Conservation (phyloP, 2,797 vertebrate species). For the Coccyzus lansbergi region DNA sequence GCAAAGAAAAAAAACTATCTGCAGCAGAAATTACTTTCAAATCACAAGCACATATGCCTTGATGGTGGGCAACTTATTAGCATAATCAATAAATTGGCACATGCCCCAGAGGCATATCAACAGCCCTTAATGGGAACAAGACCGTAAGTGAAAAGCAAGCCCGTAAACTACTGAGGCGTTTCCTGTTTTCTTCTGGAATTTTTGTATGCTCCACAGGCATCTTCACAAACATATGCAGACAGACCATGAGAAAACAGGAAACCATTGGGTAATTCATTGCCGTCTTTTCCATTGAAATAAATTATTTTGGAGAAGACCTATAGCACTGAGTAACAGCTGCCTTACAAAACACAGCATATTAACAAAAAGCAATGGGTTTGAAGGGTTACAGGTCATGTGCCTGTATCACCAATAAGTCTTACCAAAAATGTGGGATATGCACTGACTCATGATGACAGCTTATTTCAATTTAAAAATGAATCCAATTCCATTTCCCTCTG, state of each 20-base stretch:
- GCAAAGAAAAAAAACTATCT: background rate
- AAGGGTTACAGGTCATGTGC: background rate
- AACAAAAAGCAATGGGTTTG: background rate
- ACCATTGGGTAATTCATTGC: background rate
- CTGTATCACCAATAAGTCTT: background rate
- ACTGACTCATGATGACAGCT: background rate
- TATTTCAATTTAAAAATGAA: background rate
- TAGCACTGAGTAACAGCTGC: background rate
- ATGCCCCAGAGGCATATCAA: background rate
- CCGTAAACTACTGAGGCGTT: background rate
- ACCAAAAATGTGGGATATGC: background rate
- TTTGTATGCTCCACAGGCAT: background rate
- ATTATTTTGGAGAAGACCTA: background rate
- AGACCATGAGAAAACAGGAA: background rate
- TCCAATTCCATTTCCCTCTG: background rate
- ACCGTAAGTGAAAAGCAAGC: background rate
- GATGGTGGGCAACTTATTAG: background rate
- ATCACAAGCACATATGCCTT: background rate
- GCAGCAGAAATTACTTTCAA: background rate
- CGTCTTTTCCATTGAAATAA: background rate
- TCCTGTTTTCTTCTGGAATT: slow-evolving; percentile 13
- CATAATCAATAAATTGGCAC: slow-evolving; percentile 1
- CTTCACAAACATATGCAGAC: background rate
- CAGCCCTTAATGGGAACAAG: background rate
- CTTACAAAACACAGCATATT: background rate